phyloP scores from a whole-genome alignment of 1,140 invertebrate genomes.

The Popillia japonica region DNA sequence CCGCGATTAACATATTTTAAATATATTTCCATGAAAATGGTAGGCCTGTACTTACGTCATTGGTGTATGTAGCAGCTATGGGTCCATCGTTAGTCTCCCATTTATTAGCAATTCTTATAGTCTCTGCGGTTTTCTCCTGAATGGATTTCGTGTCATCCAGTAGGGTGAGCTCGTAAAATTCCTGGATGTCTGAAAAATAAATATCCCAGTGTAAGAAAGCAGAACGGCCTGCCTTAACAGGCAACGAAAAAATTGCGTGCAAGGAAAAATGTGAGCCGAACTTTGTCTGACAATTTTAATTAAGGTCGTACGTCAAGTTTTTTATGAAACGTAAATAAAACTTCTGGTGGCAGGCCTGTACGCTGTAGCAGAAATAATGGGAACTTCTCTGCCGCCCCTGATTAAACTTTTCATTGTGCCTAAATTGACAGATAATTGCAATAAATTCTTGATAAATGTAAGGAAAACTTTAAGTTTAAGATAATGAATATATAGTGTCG shows the following conservation, averaged over 20 bases:
- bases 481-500: no score
- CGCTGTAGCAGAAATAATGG: background rate
- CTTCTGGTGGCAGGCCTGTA: background rate
- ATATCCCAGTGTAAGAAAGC: constrained; percentile 45
- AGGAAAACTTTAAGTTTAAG: no score
- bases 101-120: constrained; percentile 93
- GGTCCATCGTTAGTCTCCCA: constrained; percentile 84
- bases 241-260: constrained; percentile 2
- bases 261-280: constrained; percentile 21
- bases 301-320: constrained; percentile 31
- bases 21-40: constrained; percentile 65
- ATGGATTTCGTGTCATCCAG: constrained; percentile 94
- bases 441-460: background rate
- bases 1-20: constrained; percentile 65
- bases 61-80: constrained; percentile 68
- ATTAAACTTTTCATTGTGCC: constrained; percentile 23
- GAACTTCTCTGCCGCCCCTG: background rate
- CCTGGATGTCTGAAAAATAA: constrained; percentile 92
- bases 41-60: constrained; percentile 69
- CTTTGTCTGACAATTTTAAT: constrained; percentile 12
- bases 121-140: constrained; percentile 95
- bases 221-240: background rate
- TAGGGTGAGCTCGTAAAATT: constrained; percentile 97
- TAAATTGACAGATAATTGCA: constrained; percentile 12
- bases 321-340: constrained; percentile 33